Evolutionary conservation across 2,888 invertebrate species (phyloP), one percentile per base, ranked within the genome.

Genomic region (Microplitis manilae): DNA sequence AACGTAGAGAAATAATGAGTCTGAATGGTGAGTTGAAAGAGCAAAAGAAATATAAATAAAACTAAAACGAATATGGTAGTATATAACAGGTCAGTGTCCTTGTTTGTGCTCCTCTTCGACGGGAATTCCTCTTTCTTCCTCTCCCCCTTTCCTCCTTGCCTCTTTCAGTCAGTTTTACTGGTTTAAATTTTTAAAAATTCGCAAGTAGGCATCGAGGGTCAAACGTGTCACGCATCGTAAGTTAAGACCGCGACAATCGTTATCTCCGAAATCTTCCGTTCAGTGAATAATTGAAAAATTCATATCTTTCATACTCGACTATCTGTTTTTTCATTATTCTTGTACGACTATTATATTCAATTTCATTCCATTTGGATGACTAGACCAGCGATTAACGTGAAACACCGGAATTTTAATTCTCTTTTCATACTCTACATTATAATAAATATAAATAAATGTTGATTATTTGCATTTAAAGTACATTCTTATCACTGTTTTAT

Each of bases 191-290:
- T 81, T 83, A 68, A 81, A 83, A 83, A 84, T 85, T 85, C 82
- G 83, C 83, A 76, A 76, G 65, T 76, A 59, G 70, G 60, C 79
- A 81, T 80, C 79, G 80, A 81, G 79, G 83, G 83, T 84, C 83
- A 85, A 78, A 84, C 85, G 85, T 86, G 84, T 81, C 64, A 68
- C 38, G 85, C 83, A 84, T 86, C 73, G 59, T 71, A 65, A 73
- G 65, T 70, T 62, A 59, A 70, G 59, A 39, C 38, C 39, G 61
- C 61, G 61, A 71, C 71, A 38, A 71, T 71, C 71, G 38, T 17
- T 38, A 61, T 71, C 71, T 60, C 38, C 20, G 6, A 15, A 39
- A 39, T 61, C 17, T 61, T 59, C 15, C 15, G 40, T 41, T 61
- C 39, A 30, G 13, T 30, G n/a, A 60, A n/a, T 20, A 59, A 70